A percentile compares a stretch with the other conserved stretches of the same genome.
Evolutionary conservation across 2,113 vertebrate genomes (phyloP).

Genomic region (Dipodomys stephensi): DNA sequence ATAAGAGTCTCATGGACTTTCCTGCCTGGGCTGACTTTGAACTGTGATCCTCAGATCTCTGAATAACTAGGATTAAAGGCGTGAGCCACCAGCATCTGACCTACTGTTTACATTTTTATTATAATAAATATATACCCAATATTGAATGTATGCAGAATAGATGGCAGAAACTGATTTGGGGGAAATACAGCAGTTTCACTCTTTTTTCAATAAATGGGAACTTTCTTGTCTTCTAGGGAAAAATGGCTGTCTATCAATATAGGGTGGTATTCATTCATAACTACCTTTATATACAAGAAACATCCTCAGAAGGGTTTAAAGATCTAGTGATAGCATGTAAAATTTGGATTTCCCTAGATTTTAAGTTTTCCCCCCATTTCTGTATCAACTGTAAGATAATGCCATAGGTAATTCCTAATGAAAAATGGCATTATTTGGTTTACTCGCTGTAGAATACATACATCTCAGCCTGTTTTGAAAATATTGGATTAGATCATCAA

Average conservation of each 20-base stretch:
- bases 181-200: not conserved
- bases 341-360: not conserved
- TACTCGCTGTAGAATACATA: not conserved
- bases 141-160: not conserved
- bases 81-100: no score
- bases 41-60: no score
- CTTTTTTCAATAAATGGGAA: not conserved
- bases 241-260: not conserved
- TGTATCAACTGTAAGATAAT: not conserved
- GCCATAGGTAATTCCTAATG: not conserved
- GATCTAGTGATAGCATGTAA: not conserved
- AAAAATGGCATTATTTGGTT: not conserved
- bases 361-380: not conserved
- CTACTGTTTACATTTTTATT: no score
- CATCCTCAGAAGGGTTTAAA: constrained; percentile 7
- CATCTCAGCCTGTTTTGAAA: not conserved
- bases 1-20: no score
- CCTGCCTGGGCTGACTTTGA: no score
- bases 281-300: not conserved
- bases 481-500: not conserved
- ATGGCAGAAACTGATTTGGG: not conserved
- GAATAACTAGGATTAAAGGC: no score
- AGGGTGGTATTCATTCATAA: not conserved
- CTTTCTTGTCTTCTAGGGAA: not conserved
- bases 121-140: not conserved